Evolutionary conservation across 2,888 invertebrate species (phyloP).

Genomic region (Unio delphinus): DNA sequence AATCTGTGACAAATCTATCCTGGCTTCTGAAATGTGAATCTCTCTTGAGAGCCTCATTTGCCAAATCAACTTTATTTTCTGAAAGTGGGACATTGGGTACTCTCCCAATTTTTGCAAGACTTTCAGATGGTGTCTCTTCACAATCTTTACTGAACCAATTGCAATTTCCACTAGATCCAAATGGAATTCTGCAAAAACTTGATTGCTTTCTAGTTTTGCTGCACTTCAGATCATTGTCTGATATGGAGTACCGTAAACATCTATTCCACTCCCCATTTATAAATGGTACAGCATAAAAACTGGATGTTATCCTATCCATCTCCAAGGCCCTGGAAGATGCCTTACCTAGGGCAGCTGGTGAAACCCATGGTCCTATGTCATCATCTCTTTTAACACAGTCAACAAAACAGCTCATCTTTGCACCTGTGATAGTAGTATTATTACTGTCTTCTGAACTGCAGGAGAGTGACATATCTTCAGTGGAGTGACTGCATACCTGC

Average conservation of each 20-base stretch:
- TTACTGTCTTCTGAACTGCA: too few relatives aligned
- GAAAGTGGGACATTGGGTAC: slow-evolving; percentile 2
- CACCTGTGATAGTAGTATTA: too few relatives aligned
- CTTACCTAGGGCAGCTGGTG: slow-evolving; percentile 4
- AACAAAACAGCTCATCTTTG: too few relatives aligned
- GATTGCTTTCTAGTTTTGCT: slow-evolving; percentile 11
- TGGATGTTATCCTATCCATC: not conserved
- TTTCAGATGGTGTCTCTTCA: slow-evolving; percentile 17
- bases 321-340: too few relatives aligned
- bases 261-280: too few relatives aligned
- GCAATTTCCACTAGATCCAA: slow-evolving; percentile 15
- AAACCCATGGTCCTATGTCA: slow-evolving; percentile 11
- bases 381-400: not conserved
- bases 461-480: too few relatives aligned
- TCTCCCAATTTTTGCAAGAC: slow-evolving; percentile 3
- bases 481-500: too few relatives aligned
- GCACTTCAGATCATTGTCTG: too few relatives aligned
- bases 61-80: not conserved
- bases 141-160: slow-evolving; percentile 35
- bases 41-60: not conserved
- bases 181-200: slow-evolving; percentile 31
- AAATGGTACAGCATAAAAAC: too few relatives aligned
- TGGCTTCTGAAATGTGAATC: too few relatives aligned
- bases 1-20: too few relatives aligned
- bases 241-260: too few relatives aligned